phyloP scores from a whole-genome alignment of 2,113 vertebrate genomes.

The Alouatta palliata region DNA sequence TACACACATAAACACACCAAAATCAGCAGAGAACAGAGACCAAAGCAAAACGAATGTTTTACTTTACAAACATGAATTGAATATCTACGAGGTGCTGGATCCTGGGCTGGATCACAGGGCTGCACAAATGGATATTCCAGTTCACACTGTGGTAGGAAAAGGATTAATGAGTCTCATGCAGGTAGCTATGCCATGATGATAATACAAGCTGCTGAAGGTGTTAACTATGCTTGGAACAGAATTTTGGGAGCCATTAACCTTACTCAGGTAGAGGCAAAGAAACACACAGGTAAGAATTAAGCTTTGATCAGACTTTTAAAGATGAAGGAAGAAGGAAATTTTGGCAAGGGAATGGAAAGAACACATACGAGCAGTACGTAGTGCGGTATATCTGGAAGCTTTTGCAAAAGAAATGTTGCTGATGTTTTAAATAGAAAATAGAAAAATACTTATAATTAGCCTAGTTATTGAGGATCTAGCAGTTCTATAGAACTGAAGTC shows the following conservation, averaged over 20 bases:
- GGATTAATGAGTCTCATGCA: background rate
- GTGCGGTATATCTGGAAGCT: background rate
- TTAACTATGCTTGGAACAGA: background rate
- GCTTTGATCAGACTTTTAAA: background rate
- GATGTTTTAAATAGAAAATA: background rate
- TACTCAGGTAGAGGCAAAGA: background rate
- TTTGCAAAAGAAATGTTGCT: background rate
- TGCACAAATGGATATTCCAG: background rate
- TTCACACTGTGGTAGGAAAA: fast-evolving
- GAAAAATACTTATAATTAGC: background rate
- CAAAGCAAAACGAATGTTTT: background rate
- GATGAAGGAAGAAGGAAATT: background rate
- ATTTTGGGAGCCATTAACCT: background rate
- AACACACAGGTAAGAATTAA: background rate
- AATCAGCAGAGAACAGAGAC: background rate
- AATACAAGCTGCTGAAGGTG: background rate
- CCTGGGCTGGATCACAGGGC: background rate
- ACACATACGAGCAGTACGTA: background rate
- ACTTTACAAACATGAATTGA: background rate
- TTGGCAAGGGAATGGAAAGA: background rate
- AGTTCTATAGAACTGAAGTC: background rate
- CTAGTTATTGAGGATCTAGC: background rate
- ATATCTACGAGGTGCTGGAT: background rate
- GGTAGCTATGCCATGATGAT: fast-evolving
- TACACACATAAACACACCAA: background rate